A percentile compares a stretch with the other conserved stretches of the same genome.
phyloP scores from a whole-genome alignment of 2,888 invertebrate species.

The Teinopalpus imperialis region DNA sequence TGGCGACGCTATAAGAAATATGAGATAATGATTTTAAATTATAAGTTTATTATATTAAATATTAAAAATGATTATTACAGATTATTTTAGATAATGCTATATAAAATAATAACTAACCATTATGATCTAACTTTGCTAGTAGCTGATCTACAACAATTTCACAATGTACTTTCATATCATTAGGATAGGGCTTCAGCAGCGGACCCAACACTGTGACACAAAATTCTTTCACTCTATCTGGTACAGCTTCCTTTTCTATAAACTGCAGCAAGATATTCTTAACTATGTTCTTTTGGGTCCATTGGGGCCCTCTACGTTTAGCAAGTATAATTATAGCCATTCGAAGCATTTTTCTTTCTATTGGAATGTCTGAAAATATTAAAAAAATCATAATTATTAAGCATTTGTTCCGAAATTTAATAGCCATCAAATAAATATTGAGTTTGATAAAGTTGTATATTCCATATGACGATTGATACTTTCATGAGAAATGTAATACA shows the following conservation, averaged over 20 bases:
- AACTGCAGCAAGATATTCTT: slow-evolving; percentile 58
- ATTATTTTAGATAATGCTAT: no score
- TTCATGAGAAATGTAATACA: no score
- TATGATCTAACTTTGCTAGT: slow-evolving; percentile 47
- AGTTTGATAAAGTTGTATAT: no score
- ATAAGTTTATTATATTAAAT: no score
- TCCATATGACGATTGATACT: no score
- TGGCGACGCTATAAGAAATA: slow-evolving; percentile 52
- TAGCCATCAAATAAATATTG: no score
- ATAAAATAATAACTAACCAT: no score
- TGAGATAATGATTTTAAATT: no score
- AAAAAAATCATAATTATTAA: no score
- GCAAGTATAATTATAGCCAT: slow-evolving; percentile 61
- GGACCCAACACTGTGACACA: slow-evolving; percentile 63
- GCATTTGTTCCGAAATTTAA: no score
- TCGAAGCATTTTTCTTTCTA: slow-evolving; percentile 58
- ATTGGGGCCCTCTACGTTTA: slow-evolving; percentile 65
- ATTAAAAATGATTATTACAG: no score
- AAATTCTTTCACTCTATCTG: slow-evolving; percentile 49
- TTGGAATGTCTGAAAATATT: slow-evolving; percentile 43
- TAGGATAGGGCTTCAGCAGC: slow-evolving; percentile 65
- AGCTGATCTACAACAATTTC: slow-evolving; percentile 62
- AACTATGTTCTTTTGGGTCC: slow-evolving; percentile 68
- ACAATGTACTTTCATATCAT: slow-evolving; percentile 65
- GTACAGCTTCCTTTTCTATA: slow-evolving; percentile 47